A percentile compares a stretch with the other conserved stretches of the same genome.
These are phyloP conservation scores for Morus bassanus DNA, from an alignment of 2,797 vertebrate genomes.

Conservation along the genomic window DNA sequence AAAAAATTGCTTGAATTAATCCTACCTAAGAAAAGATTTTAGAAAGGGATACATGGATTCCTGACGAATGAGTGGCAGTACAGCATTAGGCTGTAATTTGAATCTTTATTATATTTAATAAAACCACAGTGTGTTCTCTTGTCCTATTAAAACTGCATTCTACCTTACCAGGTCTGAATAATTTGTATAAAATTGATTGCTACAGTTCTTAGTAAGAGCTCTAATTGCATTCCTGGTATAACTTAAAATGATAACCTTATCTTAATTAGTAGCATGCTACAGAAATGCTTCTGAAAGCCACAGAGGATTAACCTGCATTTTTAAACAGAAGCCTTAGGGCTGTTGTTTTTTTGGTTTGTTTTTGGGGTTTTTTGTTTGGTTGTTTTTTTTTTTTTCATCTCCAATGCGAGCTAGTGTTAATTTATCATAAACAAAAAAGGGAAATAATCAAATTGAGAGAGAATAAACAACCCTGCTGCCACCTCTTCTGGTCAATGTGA, in stretches of 20 bases:
- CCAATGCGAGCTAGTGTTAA: slow-evolving; percentile 48
- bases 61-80: slow-evolving; percentile 8
- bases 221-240: slow-evolving; percentile 80
- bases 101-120: slow-evolving; percentile 67
- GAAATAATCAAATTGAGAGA: slow-evolving; percentile 39
- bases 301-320: slow-evolving; percentile 76
- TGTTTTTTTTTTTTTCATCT: slow-evolving; percentile 5
- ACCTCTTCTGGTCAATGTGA: neutral
- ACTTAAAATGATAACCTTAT: slow-evolving; percentile 84
- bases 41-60: slow-evolving; percentile 13
- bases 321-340: slow-evolving; percentile 64
- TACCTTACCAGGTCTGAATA: slow-evolving; percentile 73
- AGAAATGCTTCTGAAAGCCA: slow-evolving; percentile 74
- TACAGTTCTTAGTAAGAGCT: slow-evolving; percentile 74
- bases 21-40: slow-evolving; percentile 13
- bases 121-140: slow-evolving; percentile 67
- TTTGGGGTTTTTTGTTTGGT: neutral
- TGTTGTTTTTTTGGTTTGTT: neutral
- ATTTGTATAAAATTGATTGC: slow-evolving; percentile 80
- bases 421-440: slow-evolving; percentile 60
- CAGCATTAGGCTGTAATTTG: slow-evolving; percentile 41
- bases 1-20: slow-evolving; percentile 10
- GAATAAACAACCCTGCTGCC: neutral
- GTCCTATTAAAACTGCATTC: slow-evolving; percentile 72
- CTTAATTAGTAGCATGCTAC: slow-evolving; percentile 81